These are phyloP conservation scores for Trachelipus rathkii DNA, from an alignment of 1,140 invertebrate species.

Conservation along the genomic window DNA sequence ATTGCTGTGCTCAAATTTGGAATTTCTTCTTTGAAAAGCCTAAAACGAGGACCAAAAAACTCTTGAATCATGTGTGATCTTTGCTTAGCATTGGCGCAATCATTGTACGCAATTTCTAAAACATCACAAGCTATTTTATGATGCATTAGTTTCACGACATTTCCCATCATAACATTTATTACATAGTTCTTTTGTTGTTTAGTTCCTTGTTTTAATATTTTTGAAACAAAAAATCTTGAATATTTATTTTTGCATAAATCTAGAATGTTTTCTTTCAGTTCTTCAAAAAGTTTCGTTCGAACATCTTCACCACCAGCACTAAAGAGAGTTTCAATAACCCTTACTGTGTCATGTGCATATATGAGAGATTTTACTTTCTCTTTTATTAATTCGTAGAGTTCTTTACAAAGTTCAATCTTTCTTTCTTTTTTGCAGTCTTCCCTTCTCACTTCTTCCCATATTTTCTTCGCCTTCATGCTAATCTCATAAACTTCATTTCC, in stretches of 20 bases:
- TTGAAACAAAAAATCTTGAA: conserved; percentile 75
- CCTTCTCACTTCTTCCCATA: conserved; percentile 57
- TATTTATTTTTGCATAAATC: conserved; percentile 80
- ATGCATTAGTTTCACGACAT: conserved; percentile 68
- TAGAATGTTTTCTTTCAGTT: conserved; percentile 65
- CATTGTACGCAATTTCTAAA: conserved; percentile 58
- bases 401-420: conserved; percentile 61
- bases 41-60: conserved; percentile 57
- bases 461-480: conserved; percentile 30
- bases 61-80: conserved; percentile 55
- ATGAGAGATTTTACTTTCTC: conserved; percentile 63
- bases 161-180: conserved; percentile 68
- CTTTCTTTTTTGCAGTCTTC: conserved; percentile 58
- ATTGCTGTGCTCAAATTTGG: conserved; percentile 53
- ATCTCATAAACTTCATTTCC: conserved; percentile 34
- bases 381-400: conserved; percentile 67
- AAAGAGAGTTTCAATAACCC: conserved; percentile 82
- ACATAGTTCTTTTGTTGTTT: conserved; percentile 63
- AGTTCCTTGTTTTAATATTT: conserved; percentile 74
- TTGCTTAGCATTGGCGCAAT: conserved; percentile 56
- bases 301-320: conserved; percentile 65
- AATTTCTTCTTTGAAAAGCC: conserved; percentile 51
- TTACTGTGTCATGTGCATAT: conserved; percentile 77
- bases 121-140: conserved; percentile 57
- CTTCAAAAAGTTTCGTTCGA: conserved; percentile 65